Percentiles rank a stretch among this genome's conserved stretches.
phyloP scores from a whole-genome alignment of 2,797 vertebrate species.

The Sebastes steindachneri region DNA sequence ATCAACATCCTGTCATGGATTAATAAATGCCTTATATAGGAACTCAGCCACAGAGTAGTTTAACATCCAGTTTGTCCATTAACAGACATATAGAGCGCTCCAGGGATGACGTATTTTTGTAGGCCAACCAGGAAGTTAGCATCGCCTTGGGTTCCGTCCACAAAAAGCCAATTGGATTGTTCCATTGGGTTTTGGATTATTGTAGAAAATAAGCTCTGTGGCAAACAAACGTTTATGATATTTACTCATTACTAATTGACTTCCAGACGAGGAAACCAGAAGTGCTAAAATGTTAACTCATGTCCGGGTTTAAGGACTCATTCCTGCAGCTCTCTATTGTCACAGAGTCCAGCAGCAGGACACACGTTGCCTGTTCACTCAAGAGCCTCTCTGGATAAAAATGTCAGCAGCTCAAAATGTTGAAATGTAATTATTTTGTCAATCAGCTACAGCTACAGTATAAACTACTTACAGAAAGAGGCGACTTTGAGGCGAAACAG shows the following conservation, averaged over 20 bases:
- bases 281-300: too few relatives aligned
- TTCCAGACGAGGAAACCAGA: too few relatives aligned
- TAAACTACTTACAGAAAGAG: slow-evolving; percentile 21
- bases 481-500: neutral
- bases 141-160: rapidly evolving
- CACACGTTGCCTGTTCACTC: slow-evolving; percentile 3
- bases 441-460: slow-evolving; percentile 24
- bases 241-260: rapidly evolving
- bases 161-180: too few relatives aligned
- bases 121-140: too few relatives aligned
- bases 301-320: too few relatives aligned
- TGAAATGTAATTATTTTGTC: slow-evolving; percentile 44
- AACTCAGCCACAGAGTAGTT: neutral
- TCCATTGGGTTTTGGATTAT: too few relatives aligned
- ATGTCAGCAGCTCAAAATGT: slow-evolving; percentile 29
- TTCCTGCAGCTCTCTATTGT: neutral
- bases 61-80: neutral
- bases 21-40: neutral
- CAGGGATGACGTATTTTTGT: too few relatives aligned
- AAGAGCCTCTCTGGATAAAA: slow-evolving; percentile 10
- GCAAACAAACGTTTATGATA: too few relatives aligned
- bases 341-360: neutral
- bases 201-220: too few relatives aligned
- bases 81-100: too few relatives aligned
- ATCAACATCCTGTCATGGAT: neutral